Conservation (phyloP, 2,113 vertebrate genomes). For the Vicugna pacos region DNA sequence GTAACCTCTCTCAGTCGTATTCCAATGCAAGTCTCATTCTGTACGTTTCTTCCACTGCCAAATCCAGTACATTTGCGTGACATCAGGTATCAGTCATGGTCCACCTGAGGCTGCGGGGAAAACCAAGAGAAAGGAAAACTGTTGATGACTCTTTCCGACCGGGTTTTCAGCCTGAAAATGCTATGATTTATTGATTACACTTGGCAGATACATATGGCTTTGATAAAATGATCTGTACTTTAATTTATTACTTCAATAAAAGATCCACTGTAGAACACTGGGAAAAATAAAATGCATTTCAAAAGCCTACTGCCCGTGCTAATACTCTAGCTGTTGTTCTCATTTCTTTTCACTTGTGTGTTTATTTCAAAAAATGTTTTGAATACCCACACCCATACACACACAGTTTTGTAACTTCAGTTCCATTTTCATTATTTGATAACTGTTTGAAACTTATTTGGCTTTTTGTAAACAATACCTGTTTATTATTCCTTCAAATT, state of each 20-base stretch:
- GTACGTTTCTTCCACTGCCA: neutral
- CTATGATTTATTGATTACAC: neutral
- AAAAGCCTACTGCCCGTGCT: neutral
- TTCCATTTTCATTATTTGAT: neutral
- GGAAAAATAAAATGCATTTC: slow-evolving; percentile 51
- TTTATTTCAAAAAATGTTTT: neutral
- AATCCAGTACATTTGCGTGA: neutral
- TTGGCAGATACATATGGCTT: neutral
- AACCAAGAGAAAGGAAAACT: neutral
- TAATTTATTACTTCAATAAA: slow-evolving; percentile 43
- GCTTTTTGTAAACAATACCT: neutral
- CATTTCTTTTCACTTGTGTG: neutral
- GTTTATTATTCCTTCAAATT: neutral
- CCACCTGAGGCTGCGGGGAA: neutral
- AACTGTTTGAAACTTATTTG: neutral
- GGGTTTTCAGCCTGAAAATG: neutral
- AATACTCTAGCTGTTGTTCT: slow-evolving; percentile 15
- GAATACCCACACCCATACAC: neutral
- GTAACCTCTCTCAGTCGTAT: neutral
- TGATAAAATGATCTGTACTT: slow-evolving; percentile 12
- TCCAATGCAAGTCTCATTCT: neutral
- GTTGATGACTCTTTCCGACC: neutral
- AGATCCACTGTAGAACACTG: neutral
- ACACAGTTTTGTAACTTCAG: neutral
- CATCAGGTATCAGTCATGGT: neutral